Percentiles rank a stretch among this genome's conserved stretches.
These are phyloP conservation scores for Eupithecia subumbrata DNA, from an alignment of 2,888 invertebrate genomes.

Conservation along the genomic window DNA sequence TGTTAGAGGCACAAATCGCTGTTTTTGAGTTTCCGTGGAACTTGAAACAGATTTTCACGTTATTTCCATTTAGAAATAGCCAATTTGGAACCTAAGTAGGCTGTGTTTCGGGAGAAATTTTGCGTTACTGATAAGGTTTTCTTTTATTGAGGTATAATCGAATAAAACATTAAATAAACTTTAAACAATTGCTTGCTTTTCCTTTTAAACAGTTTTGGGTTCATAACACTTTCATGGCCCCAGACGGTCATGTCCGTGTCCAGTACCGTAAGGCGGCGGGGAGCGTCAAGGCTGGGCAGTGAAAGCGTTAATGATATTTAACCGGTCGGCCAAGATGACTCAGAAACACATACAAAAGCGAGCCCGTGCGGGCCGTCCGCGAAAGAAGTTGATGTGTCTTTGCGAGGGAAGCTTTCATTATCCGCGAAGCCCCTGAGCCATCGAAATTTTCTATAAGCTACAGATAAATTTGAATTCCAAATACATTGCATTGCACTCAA, in stretches of 20 bases:
- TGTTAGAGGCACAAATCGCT: slow-evolving; percentile 41
- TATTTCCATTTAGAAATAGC: slow-evolving; percentile 27
- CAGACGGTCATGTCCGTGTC: no score
- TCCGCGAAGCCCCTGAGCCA: no score
- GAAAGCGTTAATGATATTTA: no score
- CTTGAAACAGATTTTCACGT: slow-evolving; percentile 32
- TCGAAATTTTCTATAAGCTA: no score
- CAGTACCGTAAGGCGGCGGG: no score
- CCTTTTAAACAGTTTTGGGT: not conserved
- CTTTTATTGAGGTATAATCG: slow-evolving; percentile 4
- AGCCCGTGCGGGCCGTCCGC: not conserved
- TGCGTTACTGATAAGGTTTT: slow-evolving; percentile 4
- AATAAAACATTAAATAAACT: slow-evolving; percentile 8
- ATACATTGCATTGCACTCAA: not conserved
- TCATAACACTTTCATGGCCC: no score
- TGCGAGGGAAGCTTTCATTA: not conserved
- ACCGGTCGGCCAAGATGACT: not conserved
- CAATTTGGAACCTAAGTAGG: slow-evolving; percentile 4
- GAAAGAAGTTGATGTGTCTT: not conserved
- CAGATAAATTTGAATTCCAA: not conserved
- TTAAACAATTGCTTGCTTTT: not conserved
- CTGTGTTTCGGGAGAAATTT: slow-evolving; percentile 14
- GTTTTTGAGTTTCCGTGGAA: slow-evolving; percentile 37
- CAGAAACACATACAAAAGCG: not conserved
- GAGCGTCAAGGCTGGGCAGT: no score